Percentiles rank a stretch among this genome's conserved stretches.
These are phyloP conservation scores for Troides helena DNA, from an alignment of 2,888 invertebrate genomes.

Conservation along the genomic window DNA sequence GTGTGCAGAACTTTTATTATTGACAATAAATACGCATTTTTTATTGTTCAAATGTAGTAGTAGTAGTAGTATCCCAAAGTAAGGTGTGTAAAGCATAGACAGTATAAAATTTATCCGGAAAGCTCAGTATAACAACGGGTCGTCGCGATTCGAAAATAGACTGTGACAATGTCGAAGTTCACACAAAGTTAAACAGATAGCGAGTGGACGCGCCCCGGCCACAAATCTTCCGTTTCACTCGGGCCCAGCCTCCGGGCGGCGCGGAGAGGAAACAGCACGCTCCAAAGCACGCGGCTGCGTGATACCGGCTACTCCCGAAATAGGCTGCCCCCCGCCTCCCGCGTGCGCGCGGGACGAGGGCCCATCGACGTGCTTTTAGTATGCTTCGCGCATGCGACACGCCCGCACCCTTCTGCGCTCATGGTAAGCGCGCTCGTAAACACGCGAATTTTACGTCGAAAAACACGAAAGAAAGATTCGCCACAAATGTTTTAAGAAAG, in stretches of 20 bases:
- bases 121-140: not conserved
- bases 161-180: slow-evolving; percentile 27
- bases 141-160: slow-evolving; percentile 20
- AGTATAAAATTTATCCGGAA: not conserved
- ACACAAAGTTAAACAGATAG: slow-evolving; percentile 26
- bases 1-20: too few relatives aligned
- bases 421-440: slow-evolving; percentile 55
- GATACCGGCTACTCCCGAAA: slow-evolving; percentile 78
- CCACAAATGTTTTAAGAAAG: slow-evolving; percentile 48
- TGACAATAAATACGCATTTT: too few relatives aligned
- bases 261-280: slow-evolving; percentile 78
- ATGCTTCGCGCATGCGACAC: slow-evolving; percentile 81
- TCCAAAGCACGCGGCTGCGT: slow-evolving; percentile 79
- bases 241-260: slow-evolving; percentile 71
- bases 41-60: too few relatives aligned
- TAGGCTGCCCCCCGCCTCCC: slow-evolving; percentile 55
- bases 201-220: slow-evolving; percentile 52
- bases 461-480: slow-evolving; percentile 38
- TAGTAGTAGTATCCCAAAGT: too few relatives aligned
- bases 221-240: slow-evolving; percentile 81
- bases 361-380: slow-evolving; percentile 81
- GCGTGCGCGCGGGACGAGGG: slow-evolving; percentile 58
- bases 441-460: slow-evolving; percentile 51
- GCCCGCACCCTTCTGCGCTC: slow-evolving; percentile 78
- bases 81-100: too few relatives aligned